Evolutionary conservation across 2,113 vertebrate genomes (phyloP).

Genomic region (Cyanocitta stelleri): DNA sequence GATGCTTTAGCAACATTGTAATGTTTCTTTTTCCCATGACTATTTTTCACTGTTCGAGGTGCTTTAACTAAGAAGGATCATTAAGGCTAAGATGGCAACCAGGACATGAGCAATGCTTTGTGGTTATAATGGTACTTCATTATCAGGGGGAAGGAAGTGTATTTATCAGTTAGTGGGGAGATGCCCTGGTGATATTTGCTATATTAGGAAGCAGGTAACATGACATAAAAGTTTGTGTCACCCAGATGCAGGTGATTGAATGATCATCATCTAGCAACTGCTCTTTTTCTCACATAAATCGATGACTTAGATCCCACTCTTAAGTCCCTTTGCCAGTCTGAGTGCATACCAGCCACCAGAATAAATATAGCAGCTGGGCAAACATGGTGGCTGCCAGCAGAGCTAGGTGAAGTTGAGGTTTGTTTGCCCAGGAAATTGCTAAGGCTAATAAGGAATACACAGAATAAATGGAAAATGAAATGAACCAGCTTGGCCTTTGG

Average conservation of each 20-base stretch:
- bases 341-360: background rate
- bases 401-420: background rate
- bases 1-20: background rate
- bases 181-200: background rate
- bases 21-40: background rate
- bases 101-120: background rate
- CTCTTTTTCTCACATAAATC: constrained; percentile 27
- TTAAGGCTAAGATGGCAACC: background rate
- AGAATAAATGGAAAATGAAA: background rate
- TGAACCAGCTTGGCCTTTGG: background rate
- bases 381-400: background rate
- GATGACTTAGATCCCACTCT: background rate
- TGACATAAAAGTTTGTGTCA: background rate
- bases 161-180: background rate
- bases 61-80: background rate
- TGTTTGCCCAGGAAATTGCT: background rate
- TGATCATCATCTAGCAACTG: background rate
- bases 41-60: background rate
- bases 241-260: background rate
- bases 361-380: constrained; percentile 2
- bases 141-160: background rate
- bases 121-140: background rate
- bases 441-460: background rate
- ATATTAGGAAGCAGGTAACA: background rate
- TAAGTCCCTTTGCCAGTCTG: background rate